Evolutionary conservation across 1,140 invertebrate genomes (phyloP), one percentile per base, ranked within the genome.

Genomic region (Trichonephila inaurata): DNA sequence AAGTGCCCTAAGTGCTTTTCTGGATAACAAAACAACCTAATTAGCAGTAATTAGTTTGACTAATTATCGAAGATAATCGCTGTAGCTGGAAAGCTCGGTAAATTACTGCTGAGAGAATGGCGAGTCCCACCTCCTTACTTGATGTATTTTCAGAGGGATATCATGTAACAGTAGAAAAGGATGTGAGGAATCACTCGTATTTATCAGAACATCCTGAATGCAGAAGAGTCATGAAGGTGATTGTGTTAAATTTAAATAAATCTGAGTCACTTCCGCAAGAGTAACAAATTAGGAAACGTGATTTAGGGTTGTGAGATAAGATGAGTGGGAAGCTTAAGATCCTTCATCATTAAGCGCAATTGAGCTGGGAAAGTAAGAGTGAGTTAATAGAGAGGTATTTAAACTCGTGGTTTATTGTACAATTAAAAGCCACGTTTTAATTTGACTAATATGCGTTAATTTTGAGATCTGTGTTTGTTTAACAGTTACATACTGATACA

Each of bases 31-130:
- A 89, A 72, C 64, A 89, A 72, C 33, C 64, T 89, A 89, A 89
- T 89, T 89, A 89, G 64, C 19, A 51, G 87, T 89, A 89, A 89
- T 89, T 89, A 89, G 64, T 33, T 89, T 89, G 87, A 89, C 64
- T 89, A 89, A 89, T 89, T 89, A 89, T 89, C 64, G 28, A 3
- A 61, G 40, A 72, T 72, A 89, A 89, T 89, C 64, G 64, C 64
- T 16, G 24, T 89, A 21, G 85, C 51, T 69, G 62, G 62, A 72
- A 89, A 87, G 51, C 85, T 28, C 62, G 87, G 40, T 72, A 58
- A 89, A 89, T 89, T 66, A 51, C 62, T 51, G 40, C 40, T 62
- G 19, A 21, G 28, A 7, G 33, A 18, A 87, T 58, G 64, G 19
- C 12, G 19, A 16, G 33, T 44, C 87, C 60, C n/a, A 33, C 21